A percentile compares a stretch with the other conserved stretches of the same genome.
Conservation (phyloP, 37 sponge, comb jelly and placozoan species). For the Amphimedon queenslandica region DNA sequence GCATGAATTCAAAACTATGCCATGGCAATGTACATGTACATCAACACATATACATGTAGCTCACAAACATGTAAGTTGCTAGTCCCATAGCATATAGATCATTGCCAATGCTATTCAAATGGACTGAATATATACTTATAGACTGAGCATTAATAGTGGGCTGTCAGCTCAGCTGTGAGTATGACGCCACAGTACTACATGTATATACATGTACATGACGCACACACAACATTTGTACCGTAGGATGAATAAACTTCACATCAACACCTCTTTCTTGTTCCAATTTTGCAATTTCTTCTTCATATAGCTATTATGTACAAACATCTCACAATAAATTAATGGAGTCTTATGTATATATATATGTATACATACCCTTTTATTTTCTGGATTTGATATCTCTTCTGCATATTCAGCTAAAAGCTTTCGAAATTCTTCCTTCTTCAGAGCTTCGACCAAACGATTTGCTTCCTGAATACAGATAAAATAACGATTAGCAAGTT, state of each 20-base stretch:
- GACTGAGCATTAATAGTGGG: background rate
- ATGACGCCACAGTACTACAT: background rate
- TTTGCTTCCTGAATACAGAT: slow-evolving; percentile 60
- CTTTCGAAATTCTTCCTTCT: slow-evolving; percentile 87
- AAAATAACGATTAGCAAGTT: too few relatives aligned
- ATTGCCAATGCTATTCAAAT: background rate
- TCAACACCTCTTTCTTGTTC: slow-evolving; percentile 84
- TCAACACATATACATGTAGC: too few relatives aligned
- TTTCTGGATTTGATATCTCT: slow-evolving; percentile 84
- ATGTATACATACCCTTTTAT: slow-evolving; percentile 34
- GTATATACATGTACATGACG: background rate
- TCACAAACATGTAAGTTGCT: too few relatives aligned
- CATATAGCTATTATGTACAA: slow-evolving; percentile 50
- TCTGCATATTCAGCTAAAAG: slow-evolving; percentile 83
- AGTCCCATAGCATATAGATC: too few relatives aligned
- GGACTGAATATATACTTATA: background rate
- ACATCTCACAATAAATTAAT: background rate
- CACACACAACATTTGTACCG: slow-evolving; percentile 29
- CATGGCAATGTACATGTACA: too few relatives aligned
- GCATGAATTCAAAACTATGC: too few relatives aligned
- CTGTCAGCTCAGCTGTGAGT: background rate
- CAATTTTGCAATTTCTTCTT: slow-evolving; percentile 78
- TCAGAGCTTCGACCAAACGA: slow-evolving; percentile 58
- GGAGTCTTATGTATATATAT: background rate
- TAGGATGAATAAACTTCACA: slow-evolving; percentile 79